A percentile compares a stretch with the other conserved stretches of the same genome.
Conservation (phyloP, 2,113 vertebrate genomes). For the Anoplopoma fimbria region DNA sequence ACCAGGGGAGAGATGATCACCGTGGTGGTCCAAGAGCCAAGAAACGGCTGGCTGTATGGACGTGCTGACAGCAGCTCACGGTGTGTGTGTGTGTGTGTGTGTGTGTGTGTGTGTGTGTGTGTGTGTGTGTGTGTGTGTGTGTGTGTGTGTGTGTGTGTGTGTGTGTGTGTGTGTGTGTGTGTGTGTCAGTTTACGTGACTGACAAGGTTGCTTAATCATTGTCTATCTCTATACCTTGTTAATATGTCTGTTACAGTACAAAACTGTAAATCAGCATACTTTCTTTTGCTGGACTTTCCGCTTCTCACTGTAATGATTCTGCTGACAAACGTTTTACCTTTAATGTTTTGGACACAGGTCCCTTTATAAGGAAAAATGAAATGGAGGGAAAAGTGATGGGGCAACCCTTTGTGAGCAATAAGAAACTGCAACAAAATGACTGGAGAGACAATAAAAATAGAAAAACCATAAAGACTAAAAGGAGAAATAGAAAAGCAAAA, state of each 20-base stretch:
- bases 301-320: background rate
- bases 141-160: constrained; percentile 46
- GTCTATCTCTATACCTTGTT: background rate
- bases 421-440: background rate
- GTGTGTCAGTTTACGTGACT: too few species aligned
- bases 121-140: constrained; percentile 74
- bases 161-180: constrained; percentile 17
- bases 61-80: constrained; percentile 80
- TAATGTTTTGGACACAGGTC: background rate
- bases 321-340: background rate
- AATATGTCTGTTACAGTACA: background rate
- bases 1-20: constrained; percentile 83
- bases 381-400: too few species aligned
- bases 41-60: constrained; percentile 95
- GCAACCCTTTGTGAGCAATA: background rate
- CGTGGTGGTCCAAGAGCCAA: constrained; percentile 84
- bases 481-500: background rate
- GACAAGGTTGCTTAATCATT: background rate
- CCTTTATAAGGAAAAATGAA: background rate
- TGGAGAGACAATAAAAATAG: background rate
- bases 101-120: background rate
- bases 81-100: constrained; percentile 57
- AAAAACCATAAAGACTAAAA: background rate
- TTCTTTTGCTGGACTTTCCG: background rate
- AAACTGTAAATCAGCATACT: background rate